A percentile compares a stretch with the other conserved stretches of the same genome.
phyloP scores from a whole-genome alignment of 1,140 invertebrate species.

The Aethina tumida region DNA sequence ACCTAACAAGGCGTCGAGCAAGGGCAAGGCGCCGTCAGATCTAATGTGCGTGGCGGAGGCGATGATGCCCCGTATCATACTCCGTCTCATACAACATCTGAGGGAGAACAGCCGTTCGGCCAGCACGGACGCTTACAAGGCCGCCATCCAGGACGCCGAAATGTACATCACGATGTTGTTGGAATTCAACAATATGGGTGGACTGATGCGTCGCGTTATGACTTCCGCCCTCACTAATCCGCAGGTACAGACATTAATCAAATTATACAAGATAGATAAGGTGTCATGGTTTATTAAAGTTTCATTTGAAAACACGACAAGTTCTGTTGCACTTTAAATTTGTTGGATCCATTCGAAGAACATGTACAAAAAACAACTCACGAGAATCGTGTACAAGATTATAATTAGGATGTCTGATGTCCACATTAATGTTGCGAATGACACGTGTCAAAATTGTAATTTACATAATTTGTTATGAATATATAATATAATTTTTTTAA shows the following conservation, averaged over 20 bases:
- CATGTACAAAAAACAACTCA: too few relatives aligned
- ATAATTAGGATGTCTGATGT: too few relatives aligned
- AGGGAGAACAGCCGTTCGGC: conserved; percentile 56
- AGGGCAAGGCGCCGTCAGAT: conserved; percentile 67
- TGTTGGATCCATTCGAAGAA: too few relatives aligned
- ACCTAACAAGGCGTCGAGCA: conserved; percentile 65
- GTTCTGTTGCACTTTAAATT: too few relatives aligned
- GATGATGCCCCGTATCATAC: conserved; percentile 86
- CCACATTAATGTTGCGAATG: too few relatives aligned
- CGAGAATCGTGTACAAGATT: too few relatives aligned
- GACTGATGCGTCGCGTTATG: conserved; percentile 87
- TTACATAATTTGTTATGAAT: too few relatives aligned
- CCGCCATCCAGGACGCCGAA: conserved; percentile 71
- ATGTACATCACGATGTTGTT: conserved; percentile 80
- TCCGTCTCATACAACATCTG: conserved; percentile 82
- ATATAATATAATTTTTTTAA: too few relatives aligned
- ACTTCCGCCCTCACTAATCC: conserved; percentile 80
- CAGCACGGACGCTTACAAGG: conserved; percentile 43
- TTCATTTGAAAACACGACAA: too few relatives aligned
- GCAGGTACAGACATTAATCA: conserved; percentile 37
- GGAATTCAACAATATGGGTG: conserved; percentile 89
- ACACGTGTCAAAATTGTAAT: too few relatives aligned
- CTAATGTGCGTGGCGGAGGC: conserved; percentile 84
- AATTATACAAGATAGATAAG: neutral
- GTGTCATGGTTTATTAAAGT: neutral